Evolutionary conservation across 2,113 vertebrate genomes (phyloP).

Genomic region (Serilophus lunatus): DNA sequence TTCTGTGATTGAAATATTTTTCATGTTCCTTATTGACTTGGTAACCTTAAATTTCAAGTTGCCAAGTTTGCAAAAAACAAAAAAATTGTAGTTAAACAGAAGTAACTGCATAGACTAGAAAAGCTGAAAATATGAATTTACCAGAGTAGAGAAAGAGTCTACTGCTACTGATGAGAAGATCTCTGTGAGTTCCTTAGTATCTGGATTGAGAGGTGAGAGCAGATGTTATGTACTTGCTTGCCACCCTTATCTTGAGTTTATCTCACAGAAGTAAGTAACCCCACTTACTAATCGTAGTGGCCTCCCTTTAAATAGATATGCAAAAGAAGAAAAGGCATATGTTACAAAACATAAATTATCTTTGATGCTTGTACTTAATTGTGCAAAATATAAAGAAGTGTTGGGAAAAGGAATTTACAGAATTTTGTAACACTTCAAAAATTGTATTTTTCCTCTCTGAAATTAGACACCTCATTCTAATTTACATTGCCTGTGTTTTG

Average conservation of each 20-base stretch:
- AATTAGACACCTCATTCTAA: not conserved
- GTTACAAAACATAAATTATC: not conserved
- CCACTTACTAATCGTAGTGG: not conserved
- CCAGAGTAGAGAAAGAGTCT: not conserved
- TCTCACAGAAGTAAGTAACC: not conserved
- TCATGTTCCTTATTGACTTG: not conserved
- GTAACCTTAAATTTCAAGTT: not conserved
- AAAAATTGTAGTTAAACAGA: not conserved
- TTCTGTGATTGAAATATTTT: not conserved
- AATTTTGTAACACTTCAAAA: not conserved
- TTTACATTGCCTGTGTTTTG: not conserved
- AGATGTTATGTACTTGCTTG: not conserved
- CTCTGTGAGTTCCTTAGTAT: not conserved
- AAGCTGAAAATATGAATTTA: not conserved
- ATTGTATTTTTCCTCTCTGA: not conserved
- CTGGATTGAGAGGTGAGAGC: not conserved
- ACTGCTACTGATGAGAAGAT: not conserved
- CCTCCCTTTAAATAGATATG: not conserved
- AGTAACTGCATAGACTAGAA: not conserved
- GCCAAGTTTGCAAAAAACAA: not conserved
- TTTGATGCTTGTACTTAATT: not conserved
- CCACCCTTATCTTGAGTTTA: not conserved
- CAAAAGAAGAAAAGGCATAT: not conserved
- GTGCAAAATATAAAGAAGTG: not conserved
- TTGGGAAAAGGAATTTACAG: not conserved